phyloP scores from a whole-genome alignment of 2,888 invertebrate genomes.

The Diabrotica balteata region DNA sequence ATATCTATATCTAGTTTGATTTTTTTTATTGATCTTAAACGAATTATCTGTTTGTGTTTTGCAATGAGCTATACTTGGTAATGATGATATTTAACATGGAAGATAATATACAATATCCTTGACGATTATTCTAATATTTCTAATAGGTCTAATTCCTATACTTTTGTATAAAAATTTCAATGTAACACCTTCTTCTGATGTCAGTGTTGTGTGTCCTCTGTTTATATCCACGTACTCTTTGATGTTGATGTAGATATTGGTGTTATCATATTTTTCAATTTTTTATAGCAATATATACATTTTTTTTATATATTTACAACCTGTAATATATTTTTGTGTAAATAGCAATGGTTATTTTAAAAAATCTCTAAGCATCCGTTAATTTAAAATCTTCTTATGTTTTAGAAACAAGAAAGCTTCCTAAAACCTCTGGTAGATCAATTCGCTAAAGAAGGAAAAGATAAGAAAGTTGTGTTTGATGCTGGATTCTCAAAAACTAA shows the following conservation, averaged over 20 bases:
- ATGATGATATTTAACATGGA: too few relatives aligned
- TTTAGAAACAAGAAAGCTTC: conserved; percentile 92
- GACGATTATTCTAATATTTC: too few relatives aligned
- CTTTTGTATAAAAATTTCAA: conserved; percentile 5
- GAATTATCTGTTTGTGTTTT: too few relatives aligned
- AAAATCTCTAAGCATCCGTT: neutral
- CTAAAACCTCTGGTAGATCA: conserved; percentile 93
- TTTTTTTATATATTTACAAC: conserved; percentile 50
- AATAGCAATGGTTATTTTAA: conserved; percentile 13
- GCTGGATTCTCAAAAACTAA: conserved; percentile 97
- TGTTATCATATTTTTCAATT: conserved; percentile 42
- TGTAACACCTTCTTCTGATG: conserved; percentile 17
- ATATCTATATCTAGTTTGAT: too few relatives aligned
- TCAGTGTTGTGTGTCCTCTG: conserved; percentile 28
- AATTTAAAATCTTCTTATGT: conserved; percentile 34
- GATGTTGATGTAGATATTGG: conserved; percentile 46
- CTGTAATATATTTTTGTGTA: conserved; percentile 45
- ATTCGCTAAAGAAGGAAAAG: conserved; percentile 94
- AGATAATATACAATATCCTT: too few relatives aligned
- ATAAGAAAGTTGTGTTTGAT: conserved; percentile 92
- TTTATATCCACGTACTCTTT: conserved; percentile 26
- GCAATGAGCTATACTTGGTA: too few relatives aligned
- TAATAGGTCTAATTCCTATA: too few relatives aligned
- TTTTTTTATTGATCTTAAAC: too few relatives aligned
- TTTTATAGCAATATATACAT: conserved; percentile 39